These are phyloP conservation scores for Hesperia comma DNA, from an alignment of 2,888 invertebrate species.

Conservation along the genomic window DNA sequence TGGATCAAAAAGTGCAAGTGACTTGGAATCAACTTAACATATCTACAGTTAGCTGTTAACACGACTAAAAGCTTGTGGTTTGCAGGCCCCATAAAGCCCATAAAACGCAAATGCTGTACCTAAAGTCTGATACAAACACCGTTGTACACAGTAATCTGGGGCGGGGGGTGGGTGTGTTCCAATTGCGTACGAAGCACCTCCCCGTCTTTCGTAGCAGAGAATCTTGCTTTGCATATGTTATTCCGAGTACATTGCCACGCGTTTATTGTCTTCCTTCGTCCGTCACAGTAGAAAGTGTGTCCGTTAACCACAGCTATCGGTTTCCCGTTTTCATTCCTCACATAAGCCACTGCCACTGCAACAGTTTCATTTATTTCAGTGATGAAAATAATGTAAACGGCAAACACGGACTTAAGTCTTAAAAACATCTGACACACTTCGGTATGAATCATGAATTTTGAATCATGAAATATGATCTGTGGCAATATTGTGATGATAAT, in stretches of 20 bases:
- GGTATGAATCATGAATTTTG: no score
- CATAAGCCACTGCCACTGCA: conserved; percentile 43
- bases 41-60: no score
- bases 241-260: conserved; percentile 47
- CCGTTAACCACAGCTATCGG: conserved; percentile 50
- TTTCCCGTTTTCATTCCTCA: conserved; percentile 41
- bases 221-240: conserved; percentile 35
- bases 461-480: no score
- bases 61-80: no score
- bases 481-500: no score
- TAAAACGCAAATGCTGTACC: neutral
- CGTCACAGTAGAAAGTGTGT: conserved; percentile 51
- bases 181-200: conserved; percentile 21
- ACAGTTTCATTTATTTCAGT: conserved; percentile 3
- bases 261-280: conserved; percentile 42
- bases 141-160: conserved; percentile 38
- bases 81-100: no score
- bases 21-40: no score
- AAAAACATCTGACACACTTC: no score
- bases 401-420: no score
- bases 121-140: conserved; percentile 28
- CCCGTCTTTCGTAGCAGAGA: conserved; percentile 25
- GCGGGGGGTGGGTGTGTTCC: conserved; percentile 42
- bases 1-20: no score
- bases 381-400: no score